Base-by-base conservation (phyloP, 2,113 vertebrate species). In the Cranoglanis bouderius region DNA sequence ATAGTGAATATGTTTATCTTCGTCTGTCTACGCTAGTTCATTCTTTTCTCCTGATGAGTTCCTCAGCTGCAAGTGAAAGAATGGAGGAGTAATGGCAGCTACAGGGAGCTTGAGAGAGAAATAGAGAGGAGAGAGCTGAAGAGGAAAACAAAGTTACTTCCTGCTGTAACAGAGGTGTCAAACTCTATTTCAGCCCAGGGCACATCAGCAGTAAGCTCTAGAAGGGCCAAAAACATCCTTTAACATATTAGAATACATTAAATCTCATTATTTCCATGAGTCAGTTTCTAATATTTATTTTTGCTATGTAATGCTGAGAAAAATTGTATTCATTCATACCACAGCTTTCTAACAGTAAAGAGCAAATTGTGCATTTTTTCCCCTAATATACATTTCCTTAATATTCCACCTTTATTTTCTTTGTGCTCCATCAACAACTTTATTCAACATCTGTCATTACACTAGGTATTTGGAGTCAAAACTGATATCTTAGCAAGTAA, bases 31-130 rank as follows among this genome's bases (percentile, higher is more conserved):
- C 6, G 6, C 9, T 35, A 9, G 21, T 40, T 43, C 24, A 24
- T 65, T 85, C 75, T 78, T 65, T 90, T 53, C 32, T 18, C 49
- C 38, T 46, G 18, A 85, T 87, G 72, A 85, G 63, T 80, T 74
- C n/a, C 53, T 67, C 35, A 85, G 49, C 35, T 74, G 61, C 14
- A 3, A 82, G 75, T 49, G 19, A 82, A 88, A 49, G 40, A 32
- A 65, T 38, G 67, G 49, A 53, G 70, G 21, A 13, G 70, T 55
- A 57, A 59, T 32, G 40, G 49, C 49, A 59, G 49, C 49, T 26
- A 85, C 59, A 38, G 72, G 49, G 40, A 85, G 43, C 29, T 24
- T 9, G 80, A 46, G 80, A 63, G 67, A 77, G 67, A 75, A 46
- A n/a, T 10, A 19, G 51, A 21, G n/a, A 4, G 12, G n/a, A 32